phyloP scores from a whole-genome alignment of 2,888 invertebrate genomes.

The Thecocarcelia acutangulata region DNA sequence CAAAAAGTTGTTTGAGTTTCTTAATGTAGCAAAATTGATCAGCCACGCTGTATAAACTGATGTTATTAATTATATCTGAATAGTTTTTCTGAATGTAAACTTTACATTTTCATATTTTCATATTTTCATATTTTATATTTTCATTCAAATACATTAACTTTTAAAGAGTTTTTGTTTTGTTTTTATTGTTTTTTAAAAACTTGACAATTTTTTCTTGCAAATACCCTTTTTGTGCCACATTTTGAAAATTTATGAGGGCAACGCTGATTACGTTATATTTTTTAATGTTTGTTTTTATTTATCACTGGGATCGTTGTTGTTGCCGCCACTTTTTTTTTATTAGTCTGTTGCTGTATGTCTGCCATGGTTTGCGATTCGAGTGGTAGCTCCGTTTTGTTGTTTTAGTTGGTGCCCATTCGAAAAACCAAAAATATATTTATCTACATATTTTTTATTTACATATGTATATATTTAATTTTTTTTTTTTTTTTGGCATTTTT shows the following conservation, averaged over 20 bases:
- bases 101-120: too few species aligned
- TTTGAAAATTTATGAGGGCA: slow-evolving; percentile 70
- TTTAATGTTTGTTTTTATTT: slow-evolving; percentile 25
- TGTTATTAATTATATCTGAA: too few species aligned
- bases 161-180: too few species aligned
- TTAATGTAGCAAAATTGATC: too few species aligned
- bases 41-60: too few species aligned
- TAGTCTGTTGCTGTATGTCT: not conserved
- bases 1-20: too few species aligned
- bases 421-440: slow-evolving; percentile 43
- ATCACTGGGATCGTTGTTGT: slow-evolving; percentile 40
- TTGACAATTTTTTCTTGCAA: slow-evolving; percentile 10
- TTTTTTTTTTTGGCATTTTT: slow-evolving; percentile 40
- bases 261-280: slow-evolving; percentile 71
- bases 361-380: slow-evolving; percentile 39
- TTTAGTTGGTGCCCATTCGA: slow-evolving; percentile 41
- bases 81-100: too few species aligned
- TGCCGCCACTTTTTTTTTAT: not conserved
- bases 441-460: too few species aligned
- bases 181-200: too few species aligned
- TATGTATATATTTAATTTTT: too few species aligned
- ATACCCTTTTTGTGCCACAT: slow-evolving; percentile 20
- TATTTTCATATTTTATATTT: too few species aligned
- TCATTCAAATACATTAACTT: too few species aligned
- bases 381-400: slow-evolving; percentile 45